Percentiles rank a stretch among this genome's conserved stretches.
phyloP scores from a whole-genome alignment of 2,797 vertebrate species.

The Anabacerthia variegaticeps region DNA sequence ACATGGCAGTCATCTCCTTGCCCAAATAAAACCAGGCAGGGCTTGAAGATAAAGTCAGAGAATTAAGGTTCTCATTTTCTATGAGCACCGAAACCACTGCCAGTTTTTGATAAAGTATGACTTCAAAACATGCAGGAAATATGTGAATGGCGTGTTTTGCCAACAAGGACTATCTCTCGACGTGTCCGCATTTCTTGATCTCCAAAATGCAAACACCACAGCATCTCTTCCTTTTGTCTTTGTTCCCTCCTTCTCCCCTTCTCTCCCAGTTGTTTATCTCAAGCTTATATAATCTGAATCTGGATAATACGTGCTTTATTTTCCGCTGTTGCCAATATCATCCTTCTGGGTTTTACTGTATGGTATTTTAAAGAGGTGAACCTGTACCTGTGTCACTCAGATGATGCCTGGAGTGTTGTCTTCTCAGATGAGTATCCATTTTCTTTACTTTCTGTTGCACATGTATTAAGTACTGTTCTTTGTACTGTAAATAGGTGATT shows the following conservation, averaged over 20 bases:
- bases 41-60: not conserved
- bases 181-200: constrained; percentile 37
- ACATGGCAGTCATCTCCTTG: constrained; percentile 17
- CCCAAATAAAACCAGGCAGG: constrained; percentile 15
- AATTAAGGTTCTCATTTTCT: constrained; percentile 8
- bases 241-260: not conserved
- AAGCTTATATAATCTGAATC: not conserved
- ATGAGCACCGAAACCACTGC: constrained; percentile 46
- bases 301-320: constrained; percentile 51
- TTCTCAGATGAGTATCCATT: constrained; percentile 15
- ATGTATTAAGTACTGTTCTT: constrained; percentile 67
- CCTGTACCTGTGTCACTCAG: not conserved
- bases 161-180: constrained; percentile 25
- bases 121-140: constrained; percentile 16
- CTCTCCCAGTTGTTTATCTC: not conserved
- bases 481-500: constrained; percentile 79
- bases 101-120: constrained; percentile 35
- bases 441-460: constrained; percentile 66
- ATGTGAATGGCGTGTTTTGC: constrained; percentile 21
- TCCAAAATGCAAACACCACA: constrained; percentile 27
- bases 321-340: constrained; percentile 51
- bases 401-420: constrained; percentile 47
- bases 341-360: not conserved
- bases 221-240: constrained; percentile 10
- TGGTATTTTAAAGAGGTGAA: constrained; percentile 36